Percentiles rank a stretch among this genome's conserved stretches.
Evolutionary conservation across 2,797 vertebrate genomes (phyloP).

Genomic region (Muscicapa striata): DNA sequence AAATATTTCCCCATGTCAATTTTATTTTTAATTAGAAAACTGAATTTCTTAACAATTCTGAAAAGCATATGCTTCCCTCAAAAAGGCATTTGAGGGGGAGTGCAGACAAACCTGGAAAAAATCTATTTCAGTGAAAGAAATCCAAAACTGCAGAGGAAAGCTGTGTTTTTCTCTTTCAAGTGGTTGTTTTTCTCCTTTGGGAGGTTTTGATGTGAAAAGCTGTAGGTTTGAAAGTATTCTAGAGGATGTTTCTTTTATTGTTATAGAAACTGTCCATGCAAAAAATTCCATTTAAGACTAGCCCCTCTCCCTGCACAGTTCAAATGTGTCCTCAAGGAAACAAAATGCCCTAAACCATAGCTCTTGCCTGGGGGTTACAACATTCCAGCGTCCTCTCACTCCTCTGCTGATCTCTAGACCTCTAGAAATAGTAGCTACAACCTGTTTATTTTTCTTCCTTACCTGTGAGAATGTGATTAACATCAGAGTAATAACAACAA

Average conservation of each 20-base stretch:
- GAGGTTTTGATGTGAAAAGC: not conserved
- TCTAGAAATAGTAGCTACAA: not conserved
- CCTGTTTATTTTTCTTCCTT: not conserved
- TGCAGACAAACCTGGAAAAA: not conserved
- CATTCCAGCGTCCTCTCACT: fast-evolving
- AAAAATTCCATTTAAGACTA: not conserved
- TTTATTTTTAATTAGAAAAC: not conserved
- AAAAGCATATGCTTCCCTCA: not conserved
- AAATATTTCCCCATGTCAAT: not conserved
- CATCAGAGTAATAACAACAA: not conserved
- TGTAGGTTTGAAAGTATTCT: not conserved
- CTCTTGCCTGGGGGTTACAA: not conserved
- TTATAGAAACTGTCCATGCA: not conserved
- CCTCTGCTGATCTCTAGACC: not conserved
- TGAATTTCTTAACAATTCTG: not conserved
- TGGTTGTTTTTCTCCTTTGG: not conserved
- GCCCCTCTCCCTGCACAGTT: not conserved
- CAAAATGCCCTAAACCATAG: not conserved
- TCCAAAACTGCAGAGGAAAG: not conserved
- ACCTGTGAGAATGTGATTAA: not conserved
- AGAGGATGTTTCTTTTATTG: not conserved
- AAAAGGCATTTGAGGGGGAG: not conserved
- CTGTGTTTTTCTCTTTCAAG: not conserved
- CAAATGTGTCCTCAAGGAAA: not conserved
- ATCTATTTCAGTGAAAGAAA: not conserved